phyloP scores from a whole-genome alignment of 2,113 vertebrate species.

The Ahaetulla prasina region DNA sequence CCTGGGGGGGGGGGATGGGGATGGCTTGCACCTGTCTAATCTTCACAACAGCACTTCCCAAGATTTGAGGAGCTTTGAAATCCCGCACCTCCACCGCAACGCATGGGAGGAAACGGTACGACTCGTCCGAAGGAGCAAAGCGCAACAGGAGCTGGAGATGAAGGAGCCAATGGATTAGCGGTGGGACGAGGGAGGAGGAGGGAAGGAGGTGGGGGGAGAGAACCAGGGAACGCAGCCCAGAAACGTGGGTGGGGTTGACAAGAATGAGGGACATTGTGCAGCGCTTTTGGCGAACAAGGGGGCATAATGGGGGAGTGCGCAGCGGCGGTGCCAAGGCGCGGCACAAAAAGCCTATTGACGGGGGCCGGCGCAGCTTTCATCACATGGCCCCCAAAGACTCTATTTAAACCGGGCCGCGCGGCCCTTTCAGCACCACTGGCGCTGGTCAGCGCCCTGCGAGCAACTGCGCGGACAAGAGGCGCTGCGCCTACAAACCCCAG shows the following conservation, averaged over 20 bases:
- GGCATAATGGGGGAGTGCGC: slow-evolving; percentile 99
- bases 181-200: slow-evolving; percentile 43
- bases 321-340: slow-evolving; percentile 97
- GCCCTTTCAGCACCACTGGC: slow-evolving; percentile 91
- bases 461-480: neutral
- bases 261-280: slow-evolving; percentile 99
- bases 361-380: slow-evolving; percentile 80
- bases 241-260: slow-evolving; percentile 98
- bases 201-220: slow-evolving; percentile 74
- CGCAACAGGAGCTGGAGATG: neutral
- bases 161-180: neutral
- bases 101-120: slow-evolving; percentile 31
- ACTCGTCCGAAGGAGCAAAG: slow-evolving; percentile 56
- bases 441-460: slow-evolving; percentile 80
- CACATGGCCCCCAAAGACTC: slow-evolving; percentile 82
- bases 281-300: slow-evolving; percentile 99
- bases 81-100: neutral
- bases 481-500: slow-evolving; percentile 22
- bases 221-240: slow-evolving; percentile 75
- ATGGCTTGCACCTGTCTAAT: neutral
- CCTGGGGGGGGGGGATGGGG: neutral
- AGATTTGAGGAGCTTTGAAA: neutral
- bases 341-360: slow-evolving; percentile 96
- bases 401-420: slow-evolving; percentile 85
- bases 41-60: neutral